Evolutionary conservation across 1,140 invertebrate species (phyloP), one percentile per base, ranked within the genome.

Genomic region (Papilio machaon): DNA sequence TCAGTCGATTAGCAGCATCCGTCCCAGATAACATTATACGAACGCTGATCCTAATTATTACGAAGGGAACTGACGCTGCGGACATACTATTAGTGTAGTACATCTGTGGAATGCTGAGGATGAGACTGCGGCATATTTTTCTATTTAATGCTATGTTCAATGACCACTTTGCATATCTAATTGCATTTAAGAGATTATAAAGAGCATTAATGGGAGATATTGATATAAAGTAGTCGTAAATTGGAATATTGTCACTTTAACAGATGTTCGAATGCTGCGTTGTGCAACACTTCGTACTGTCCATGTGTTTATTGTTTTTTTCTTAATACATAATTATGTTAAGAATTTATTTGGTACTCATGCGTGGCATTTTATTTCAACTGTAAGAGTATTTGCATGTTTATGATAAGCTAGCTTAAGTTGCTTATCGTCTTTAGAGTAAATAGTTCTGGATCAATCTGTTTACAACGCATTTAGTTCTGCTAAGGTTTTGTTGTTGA

Each of bases 21-120:
- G 91, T 90, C 90, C 76, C 86, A 88, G 91, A 92, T 91, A 93
- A 88, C 85, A 82, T 80, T 85, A 83, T 85, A 85, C 83, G 85
- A 92, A 92, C 84, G 91, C 91, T 93, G 91, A 92, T 88, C 89
- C 82, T 73, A 87, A 87, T 87, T 86, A 85, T 85, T 84, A 78
- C 80, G 82, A 67, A 79, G 47, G 1, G 19, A 64, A 15, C 58
- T 67, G 58, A 79, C 23, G 38, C n/a, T 35, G 17, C n/a, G 38
- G 30, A 30, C 8, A 30, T 8, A 60, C 35, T 58, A 77, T 60
- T 7, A 30, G 19, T 35, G 17, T 17, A 43, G 38, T 46, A 38
- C 77, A 43, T 58, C 58, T 46, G 35, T 79, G 58, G 77, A 79
- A 79, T 67, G n/a, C 17, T 19, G 19, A 11, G 54, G 54, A 74